These are phyloP conservation scores for Meta bourneti DNA, from an alignment of 2,888 invertebrate genomes.

Conservation along the genomic window DNA sequence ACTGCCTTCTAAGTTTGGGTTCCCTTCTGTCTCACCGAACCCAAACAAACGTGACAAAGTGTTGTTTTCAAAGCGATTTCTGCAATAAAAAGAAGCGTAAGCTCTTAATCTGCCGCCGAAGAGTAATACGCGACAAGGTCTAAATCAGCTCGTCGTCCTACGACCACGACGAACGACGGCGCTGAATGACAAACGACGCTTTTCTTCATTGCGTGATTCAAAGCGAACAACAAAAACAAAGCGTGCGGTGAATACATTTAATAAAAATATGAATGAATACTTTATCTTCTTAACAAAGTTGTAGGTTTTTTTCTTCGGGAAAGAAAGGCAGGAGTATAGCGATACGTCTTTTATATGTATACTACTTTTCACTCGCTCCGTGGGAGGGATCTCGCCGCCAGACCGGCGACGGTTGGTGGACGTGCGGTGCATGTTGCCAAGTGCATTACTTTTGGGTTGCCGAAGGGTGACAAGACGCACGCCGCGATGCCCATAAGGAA, in stretches of 20 bases:
- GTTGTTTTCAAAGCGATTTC: slow-evolving; percentile 9
- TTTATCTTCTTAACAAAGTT: slow-evolving; percentile 46
- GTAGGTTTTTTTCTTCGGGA: slow-evolving; percentile 20
- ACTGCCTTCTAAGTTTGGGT: background rate
- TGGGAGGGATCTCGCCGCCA: slow-evolving; percentile 63
- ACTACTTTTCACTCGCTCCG: slow-evolving; percentile 46
- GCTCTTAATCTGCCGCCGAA: slow-evolving; percentile 43
- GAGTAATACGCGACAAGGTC: slow-evolving; percentile 40
- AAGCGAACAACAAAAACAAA: slow-evolving; percentile 25
- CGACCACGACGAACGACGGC: slow-evolving; percentile 11
- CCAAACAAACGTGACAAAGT: slow-evolving; percentile 13
- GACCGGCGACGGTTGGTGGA: slow-evolving; percentile 37
- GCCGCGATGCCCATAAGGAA: slow-evolving; percentile 16
- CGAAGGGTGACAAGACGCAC: slow-evolving; percentile 45
- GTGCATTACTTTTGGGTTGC: slow-evolving; percentile 12
- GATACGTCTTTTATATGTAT: slow-evolving; percentile 43
- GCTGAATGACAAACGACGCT: slow-evolving; percentile 27
- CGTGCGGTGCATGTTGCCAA: slow-evolving; percentile 41
- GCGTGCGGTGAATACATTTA: slow-evolving; percentile 53
- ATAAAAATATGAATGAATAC: slow-evolving; percentile 49
- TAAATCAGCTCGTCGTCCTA: slow-evolving; percentile 47
- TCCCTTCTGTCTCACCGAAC: background rate
- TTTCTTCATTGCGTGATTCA: background rate
- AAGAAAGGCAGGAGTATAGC: slow-evolving; percentile 35
- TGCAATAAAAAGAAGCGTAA: slow-evolving; percentile 43